Evolutionary conservation across 2,888 invertebrate genomes (phyloP), one percentile per base, ranked within the genome.

Genomic region (Onthophagus sagittarius): DNA sequence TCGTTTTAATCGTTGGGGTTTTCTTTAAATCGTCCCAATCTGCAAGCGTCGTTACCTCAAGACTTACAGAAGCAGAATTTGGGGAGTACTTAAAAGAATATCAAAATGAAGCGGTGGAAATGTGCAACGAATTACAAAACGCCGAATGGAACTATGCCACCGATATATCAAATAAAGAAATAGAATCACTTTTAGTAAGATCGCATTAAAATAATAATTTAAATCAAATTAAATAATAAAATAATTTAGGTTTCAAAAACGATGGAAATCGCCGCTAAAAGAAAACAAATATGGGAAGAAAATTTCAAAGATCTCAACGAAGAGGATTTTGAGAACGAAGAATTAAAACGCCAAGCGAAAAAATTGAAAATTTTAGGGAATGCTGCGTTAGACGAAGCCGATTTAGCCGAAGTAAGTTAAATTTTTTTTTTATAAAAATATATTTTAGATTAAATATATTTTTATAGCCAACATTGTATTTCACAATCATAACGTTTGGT

Each of bases 341-440:
- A 76, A 6, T 75, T 87, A 3, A 83, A 81, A 75, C 79, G 88
- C 62, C 85, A 86, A 81, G 83, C 88, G 63, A 82, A 82, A 72
- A 81, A 81, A 13, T 80, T 88, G n/a, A 83, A 84, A 13, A 82
- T 86, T 70, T 81, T 88, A 39, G 88, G 88, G 0, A 82, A 82
- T 11, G 84, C 86, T 3, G 86, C 85, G 0, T 81, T 89, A 14
- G 79, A 82, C 39, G 80, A 82, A 32, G 79, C 79, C 0, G 80
- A 84, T 75, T 80, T 86, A 11, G 78, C 77, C 39, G 77, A 84
- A 80, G 86, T 87, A 81, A 80, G 11, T 2, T 53, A 9, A 53
- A 53, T n/a, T n/a, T n/a, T n/a, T n/a, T n/a, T n/a, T n/a, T n/a
- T n/a, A n/a, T n/a, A n/a, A n/a, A n/a, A n/a, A n/a, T n/a, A 33